phyloP scores from a whole-genome alignment of 2,113 vertebrate genomes.

The Xiphophorus couchianus region DNA sequence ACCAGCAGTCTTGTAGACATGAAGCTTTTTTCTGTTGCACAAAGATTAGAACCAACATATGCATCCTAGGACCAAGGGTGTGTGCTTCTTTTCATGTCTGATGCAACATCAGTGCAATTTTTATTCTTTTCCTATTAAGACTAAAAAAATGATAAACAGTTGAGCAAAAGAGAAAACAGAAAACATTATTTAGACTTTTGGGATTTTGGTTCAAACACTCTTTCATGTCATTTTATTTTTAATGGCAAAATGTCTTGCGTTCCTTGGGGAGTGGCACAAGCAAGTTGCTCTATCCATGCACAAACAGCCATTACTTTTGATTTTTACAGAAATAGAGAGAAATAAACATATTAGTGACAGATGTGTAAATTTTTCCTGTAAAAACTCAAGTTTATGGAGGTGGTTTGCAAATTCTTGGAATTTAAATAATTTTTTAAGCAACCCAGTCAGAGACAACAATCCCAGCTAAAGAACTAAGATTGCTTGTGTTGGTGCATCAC shows the following conservation, averaged over 20 bases:
- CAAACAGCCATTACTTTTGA: not conserved
- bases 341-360: not conserved
- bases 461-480: slow-evolving; percentile 6
- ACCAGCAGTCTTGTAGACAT: slow-evolving; percentile 24
- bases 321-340: not conserved
- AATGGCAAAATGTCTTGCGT: no score
- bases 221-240: not conserved
- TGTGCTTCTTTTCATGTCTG: no score
- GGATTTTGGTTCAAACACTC: not conserved
- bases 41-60: no score
- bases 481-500: not conserved
- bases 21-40: not conserved
- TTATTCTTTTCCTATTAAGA: not conserved
- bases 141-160: not conserved
- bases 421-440: not conserved
- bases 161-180: not conserved
- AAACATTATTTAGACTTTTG: not conserved
- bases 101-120: no score
- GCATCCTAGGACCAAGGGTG: no score
- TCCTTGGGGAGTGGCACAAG: not conserved
- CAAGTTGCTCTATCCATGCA: not conserved
- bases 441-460: not conserved
- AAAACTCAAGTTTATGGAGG: not conserved
- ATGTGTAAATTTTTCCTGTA: not conserved
- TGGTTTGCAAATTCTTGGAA: not conserved